Evolutionary conservation across 2,113 vertebrate genomes (phyloP), one percentile per base, ranked within the genome.

Genomic region (Vireo altiloquus): DNA sequence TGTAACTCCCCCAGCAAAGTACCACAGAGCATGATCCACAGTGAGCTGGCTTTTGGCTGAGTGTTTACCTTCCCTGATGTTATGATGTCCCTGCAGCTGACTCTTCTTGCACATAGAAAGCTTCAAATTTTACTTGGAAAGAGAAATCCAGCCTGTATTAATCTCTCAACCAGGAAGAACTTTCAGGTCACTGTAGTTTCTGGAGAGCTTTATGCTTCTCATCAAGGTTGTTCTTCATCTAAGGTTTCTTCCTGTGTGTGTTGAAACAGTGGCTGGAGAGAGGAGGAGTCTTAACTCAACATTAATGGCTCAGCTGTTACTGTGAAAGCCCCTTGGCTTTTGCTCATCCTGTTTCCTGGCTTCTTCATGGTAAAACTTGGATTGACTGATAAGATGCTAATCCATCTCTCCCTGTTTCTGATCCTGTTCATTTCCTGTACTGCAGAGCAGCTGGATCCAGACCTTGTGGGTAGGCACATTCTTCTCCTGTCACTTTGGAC

Each of bases 341-440:
- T 84, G 60, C 28, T 84, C 77, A 18, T 23, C 30, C 59, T 80
- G 30, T 92, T 78, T 61, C 47, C 52, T 77, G 64, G 42, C 77
- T 89, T 94, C 77, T 89, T 94, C n/a, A 8, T 56, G 50, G 50
- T 95, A 69, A 70, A 87, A 65, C 66, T 82, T 94, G 74, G 84
- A 75, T 80, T 92, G 71, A 87, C 35, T 80, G 96, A 85, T 91
- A 65, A 89, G 31, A 30, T 90, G 71, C 87, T 92, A 96, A 90
- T 97, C 87, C 54, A 39, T 50, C 70, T 87, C 81, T 94, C 59
- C 68, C 39, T 37, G 35, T 94, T 95, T 90, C 53, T 96, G 79
- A 95, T 95, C 83, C 79, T 87, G 25, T 86, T 95, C 40, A 72
- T 94, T 94, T 93, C 90, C 94, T 91, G 93, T 75, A 52, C n/a